Percentiles rank a stretch among this genome's conserved stretches.
These are phyloP conservation scores for Trididemnum clinides DNA, from an alignment of 23 tunicate species.

Conservation along the genomic window DNA sequence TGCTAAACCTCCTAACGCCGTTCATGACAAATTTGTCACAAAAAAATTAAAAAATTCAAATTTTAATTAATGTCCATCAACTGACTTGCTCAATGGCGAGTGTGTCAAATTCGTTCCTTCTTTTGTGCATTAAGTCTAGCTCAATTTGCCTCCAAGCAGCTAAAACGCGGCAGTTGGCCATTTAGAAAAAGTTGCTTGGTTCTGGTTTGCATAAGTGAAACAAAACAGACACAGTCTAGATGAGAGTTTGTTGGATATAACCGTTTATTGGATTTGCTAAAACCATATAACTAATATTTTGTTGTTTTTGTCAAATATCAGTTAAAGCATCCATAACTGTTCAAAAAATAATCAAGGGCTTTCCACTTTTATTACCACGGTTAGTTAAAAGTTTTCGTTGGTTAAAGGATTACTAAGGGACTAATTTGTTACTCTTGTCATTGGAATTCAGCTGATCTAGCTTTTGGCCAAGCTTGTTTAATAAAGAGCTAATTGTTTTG, in stretches of 20 bases:
- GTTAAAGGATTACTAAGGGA: too few relatives aligned
- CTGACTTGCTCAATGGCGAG: neutral
- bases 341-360: too few relatives aligned
- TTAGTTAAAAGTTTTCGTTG: too few relatives aligned
- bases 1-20: neutral
- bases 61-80: neutral
- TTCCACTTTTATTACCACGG: too few relatives aligned
- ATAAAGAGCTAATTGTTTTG: neutral
- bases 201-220: neutral
- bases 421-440: neutral
- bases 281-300: too few relatives aligned
- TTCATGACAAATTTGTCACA: neutral
- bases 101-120: neutral
- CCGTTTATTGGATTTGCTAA: too few relatives aligned
- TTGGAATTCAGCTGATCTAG: neutral
- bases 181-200: neutral
- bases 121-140: neutral
- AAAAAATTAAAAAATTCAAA: neutral
- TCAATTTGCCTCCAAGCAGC: neutral
- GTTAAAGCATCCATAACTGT: too few relatives aligned
- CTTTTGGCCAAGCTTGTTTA: neutral
- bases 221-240: neutral
- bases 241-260: neutral
- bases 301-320: too few relatives aligned
- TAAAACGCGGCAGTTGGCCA: neutral